phyloP scores from a whole-genome alignment of 2,888 invertebrate genomes.

The Amaurobius ferox region DNA sequence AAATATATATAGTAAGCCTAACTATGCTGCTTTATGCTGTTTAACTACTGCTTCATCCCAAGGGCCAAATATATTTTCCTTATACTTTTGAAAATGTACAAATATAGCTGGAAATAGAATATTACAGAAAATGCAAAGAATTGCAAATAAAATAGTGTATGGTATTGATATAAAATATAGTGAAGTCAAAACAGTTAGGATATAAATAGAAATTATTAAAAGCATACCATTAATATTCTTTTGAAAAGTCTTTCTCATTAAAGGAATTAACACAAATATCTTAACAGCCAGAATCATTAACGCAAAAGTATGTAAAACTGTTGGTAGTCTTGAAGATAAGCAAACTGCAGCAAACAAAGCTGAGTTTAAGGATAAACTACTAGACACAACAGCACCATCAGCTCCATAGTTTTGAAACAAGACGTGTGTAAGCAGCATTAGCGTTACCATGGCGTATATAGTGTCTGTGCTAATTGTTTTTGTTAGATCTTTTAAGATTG shows the following conservation, averaged over 20 bases:
- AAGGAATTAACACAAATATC: slow-evolving; percentile 92
- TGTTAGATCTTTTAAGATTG: slow-evolving; percentile 94
- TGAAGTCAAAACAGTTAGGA: slow-evolving; percentile 18
- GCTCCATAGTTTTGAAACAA: slow-evolving; percentile 95
- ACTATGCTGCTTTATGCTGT: background rate
- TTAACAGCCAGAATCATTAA: slow-evolving; percentile 92
- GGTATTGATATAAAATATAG: slow-evolving; percentile 69
- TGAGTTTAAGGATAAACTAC: slow-evolving; percentile 93
- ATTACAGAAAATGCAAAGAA: slow-evolving; percentile 81
- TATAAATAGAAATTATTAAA: slow-evolving; percentile 17
- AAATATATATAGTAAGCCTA: too few species aligned
- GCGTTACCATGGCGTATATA: slow-evolving; percentile 93
- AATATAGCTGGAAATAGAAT: slow-evolving; percentile 86
- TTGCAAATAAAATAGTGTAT: slow-evolving; percentile 77
- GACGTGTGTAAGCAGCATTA: slow-evolving; percentile 91
- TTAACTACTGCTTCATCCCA: slow-evolving; percentile 65
- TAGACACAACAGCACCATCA: slow-evolving; percentile 88
- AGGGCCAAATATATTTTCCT: slow-evolving; percentile 79
- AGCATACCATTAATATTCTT: slow-evolving; percentile 78
- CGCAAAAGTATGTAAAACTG: slow-evolving; percentile 91
- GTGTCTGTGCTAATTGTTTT: slow-evolving; percentile 98
- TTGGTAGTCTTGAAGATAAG: slow-evolving; percentile 91
- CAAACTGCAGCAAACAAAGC: slow-evolving; percentile 97
- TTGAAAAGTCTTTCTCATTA: slow-evolving; percentile 83
- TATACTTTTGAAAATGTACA: slow-evolving; percentile 86